Base-by-base conservation (phyloP, 2,888 invertebrate genomes). In the Maniola hyperantus region DNA sequence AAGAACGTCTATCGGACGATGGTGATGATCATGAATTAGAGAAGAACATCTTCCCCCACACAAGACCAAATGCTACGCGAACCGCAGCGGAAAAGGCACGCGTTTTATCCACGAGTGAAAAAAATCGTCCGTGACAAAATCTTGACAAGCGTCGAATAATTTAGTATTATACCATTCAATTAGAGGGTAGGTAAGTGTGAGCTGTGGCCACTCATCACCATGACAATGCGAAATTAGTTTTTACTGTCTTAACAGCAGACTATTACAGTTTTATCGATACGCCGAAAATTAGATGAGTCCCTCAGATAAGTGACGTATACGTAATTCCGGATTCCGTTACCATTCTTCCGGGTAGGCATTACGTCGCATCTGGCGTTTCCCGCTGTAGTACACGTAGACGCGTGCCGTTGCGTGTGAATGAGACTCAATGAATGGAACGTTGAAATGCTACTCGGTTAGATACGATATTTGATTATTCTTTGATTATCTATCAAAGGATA, bases 311-410 rank as follows among this genome's bases (percentile, higher is more conserved):
- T 67, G 57, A 68, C 53, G 62, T 51, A 44, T 36, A 42, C 13
- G 46, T 46, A 63, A 42, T 61, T 62, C 26, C 62, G 18, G 58
- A 42, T 61, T 62, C 26, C 62, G 18, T 61, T 66, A 62, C 62
- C 62, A 44, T 18, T 39, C 18, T 66, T 66, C 57, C 39, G 20
- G 57, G 50, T 62, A 62, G 6, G 8, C 34, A 39, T 51, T 18
- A n/a, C 8, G 36, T 36, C 20, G 18, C 39, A 11, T 54, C 5
- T 60, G 11, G 20, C 13, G 18, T 48, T 66, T 57, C 39, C 55
- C 11, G 20, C 61, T 50, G 39, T 55, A 60, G 8, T 65, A 44
- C n/a, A 42, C 6, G 48, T 50, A 13, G 18, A 64, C 33, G 39
- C 4, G 26, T 26, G 4, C 26, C 26, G 26, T 26, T 2, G 26